phyloP scores from a whole-genome alignment of 2,113 vertebrate genomes.

The Craseonycteris thonglongyai region DNA sequence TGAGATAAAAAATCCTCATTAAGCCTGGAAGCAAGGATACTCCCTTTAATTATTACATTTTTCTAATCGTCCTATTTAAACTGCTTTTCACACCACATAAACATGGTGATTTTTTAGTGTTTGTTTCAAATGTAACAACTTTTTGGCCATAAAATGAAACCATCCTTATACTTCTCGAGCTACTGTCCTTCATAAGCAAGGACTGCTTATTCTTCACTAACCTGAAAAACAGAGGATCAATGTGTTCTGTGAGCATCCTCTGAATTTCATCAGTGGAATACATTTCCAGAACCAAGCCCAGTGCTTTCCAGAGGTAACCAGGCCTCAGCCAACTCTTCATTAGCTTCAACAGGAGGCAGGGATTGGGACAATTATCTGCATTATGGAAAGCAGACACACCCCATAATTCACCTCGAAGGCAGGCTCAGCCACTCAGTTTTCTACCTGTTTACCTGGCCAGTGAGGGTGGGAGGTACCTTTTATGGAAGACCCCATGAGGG shows the following conservation, averaged over 20 bases:
- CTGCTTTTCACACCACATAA: not conserved
- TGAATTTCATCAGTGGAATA: not conserved
- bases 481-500: not conserved
- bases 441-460: not conserved
- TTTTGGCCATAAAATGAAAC: not conserved
- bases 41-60: not conserved
- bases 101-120: not conserved
- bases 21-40: not conserved
- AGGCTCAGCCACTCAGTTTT: not conserved
- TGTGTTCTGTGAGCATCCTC: not conserved
- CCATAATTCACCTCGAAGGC: not conserved
- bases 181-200: not conserved
- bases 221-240: not conserved
- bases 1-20: not conserved
- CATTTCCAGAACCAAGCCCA: not conserved
- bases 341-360: not conserved
- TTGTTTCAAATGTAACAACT: not conserved
- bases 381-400: not conserved
- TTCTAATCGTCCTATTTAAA: conserved; percentile 31
- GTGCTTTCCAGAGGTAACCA: not conserved
- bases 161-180: not conserved
- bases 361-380: conserved; percentile 20
- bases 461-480: not conserved
- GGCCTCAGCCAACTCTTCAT: not conserved
- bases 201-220: not conserved